Evolutionary conservation across 2,113 vertebrate genomes (phyloP).

Genomic region (Calyptommatus sinebrachiatus): DNA sequence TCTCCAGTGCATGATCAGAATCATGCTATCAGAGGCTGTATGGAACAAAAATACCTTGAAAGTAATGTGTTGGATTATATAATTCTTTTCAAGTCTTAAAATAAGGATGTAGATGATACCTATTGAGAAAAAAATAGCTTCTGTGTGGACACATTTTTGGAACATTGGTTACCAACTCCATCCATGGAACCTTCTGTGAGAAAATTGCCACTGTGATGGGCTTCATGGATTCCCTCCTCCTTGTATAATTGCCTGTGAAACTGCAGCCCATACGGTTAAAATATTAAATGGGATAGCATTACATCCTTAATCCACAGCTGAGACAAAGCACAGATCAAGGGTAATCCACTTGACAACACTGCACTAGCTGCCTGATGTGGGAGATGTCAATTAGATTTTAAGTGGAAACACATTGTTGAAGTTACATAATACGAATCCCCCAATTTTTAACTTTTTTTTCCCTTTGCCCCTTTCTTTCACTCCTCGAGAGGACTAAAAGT

Average conservation of each 20-base stretch:
- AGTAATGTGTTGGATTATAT: neutral
- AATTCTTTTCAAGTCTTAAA: neutral
- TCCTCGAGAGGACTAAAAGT: constrained; percentile 42
- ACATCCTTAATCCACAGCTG: constrained; percentile 62
- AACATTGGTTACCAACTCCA: neutral
- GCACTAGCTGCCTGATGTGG: constrained; percentile 60
- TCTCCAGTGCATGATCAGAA: neutral
- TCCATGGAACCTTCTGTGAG: constrained; percentile 25
- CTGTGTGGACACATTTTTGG: neutral
- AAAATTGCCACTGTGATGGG: constrained; percentile 25
- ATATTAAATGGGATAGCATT: constrained; percentile 66
- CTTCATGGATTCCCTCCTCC: constrained; percentile 42
- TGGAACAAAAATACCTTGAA: neutral
- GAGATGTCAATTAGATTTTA: constrained; percentile 63
- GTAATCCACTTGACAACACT: constrained; percentile 59
- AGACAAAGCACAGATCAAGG: constrained; percentile 65
- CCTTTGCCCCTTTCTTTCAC: neutral
- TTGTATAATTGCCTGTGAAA: constrained; percentile 63
- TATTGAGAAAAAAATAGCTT: neutral
- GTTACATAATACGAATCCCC: constrained; percentile 60
- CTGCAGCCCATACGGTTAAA: constrained; percentile 62
- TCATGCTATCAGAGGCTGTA: neutral
- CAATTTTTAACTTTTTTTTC: constrained; percentile 21
- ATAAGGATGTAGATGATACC: neutral
- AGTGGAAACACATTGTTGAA: constrained; percentile 65